Base-by-base conservation (phyloP, 2,113 vertebrate genomes). In the Dunckerocampus dactyliophorus region DNA sequence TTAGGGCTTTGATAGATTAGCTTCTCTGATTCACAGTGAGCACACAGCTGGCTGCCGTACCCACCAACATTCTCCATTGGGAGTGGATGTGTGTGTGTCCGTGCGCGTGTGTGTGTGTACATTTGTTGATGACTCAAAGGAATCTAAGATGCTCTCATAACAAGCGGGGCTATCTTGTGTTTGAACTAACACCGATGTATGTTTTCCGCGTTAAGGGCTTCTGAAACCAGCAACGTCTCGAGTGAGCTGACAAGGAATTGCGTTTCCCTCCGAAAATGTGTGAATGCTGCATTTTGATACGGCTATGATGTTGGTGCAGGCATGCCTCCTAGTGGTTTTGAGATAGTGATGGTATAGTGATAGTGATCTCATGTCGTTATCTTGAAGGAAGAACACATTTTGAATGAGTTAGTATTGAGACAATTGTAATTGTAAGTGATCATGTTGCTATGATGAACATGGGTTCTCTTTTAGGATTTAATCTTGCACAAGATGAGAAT, bases 1-100 rank as follows among this genome's bases (percentile, higher is more conserved):
- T 80, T 64, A 80, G 72, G 62, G 65, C 65, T 65, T 16, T 76
- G 79, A 75, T n/a, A 56, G 76, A 82, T 87, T 85, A 83, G 71
- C 73, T 64, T 67, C 66, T 70, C 67, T 76, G 70, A 84, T 84
- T 82, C 63, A 28, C 2, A 0, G n/a, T 17, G 64, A 82, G 63
- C 63, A 70, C 72, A 63, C 59, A 56, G 60, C 59, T 67, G 71
- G 51, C 74, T 81, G 62, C 75, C 67, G 53, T 47, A 59, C 6
- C 52, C 67, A 43, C 43, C 34, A 17, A 69, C 53, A 66, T 16
- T 45, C 13, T 61, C 42, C 67, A 47, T 61, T 19, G 67, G 34
- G 3, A n/a, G n/a, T n/a, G 55, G 46, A 22, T 43, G 9, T 59
- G 6, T 59, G 37, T 31, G 15, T 43, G 22, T 54, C n/a, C n/a